Evolutionary conservation across 2,113 vertebrate species (phyloP).

Genomic region (Microcebus murinus): DNA sequence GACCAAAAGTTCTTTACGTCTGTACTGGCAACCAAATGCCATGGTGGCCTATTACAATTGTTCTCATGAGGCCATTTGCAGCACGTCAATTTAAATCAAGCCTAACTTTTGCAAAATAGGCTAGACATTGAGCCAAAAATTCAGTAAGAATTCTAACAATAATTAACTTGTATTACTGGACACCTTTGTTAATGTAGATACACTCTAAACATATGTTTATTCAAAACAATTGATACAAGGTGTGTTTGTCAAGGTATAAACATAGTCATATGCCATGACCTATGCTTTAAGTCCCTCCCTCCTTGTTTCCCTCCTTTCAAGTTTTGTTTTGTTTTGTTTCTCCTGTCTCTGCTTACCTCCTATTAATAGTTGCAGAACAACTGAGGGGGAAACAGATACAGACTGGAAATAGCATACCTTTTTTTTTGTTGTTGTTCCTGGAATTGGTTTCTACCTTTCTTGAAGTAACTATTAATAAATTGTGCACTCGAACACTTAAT

Average conservation of each 20-base stretch:
- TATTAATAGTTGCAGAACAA: background rate
- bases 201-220: slow-evolving; percentile 13
- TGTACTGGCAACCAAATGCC: background rate
- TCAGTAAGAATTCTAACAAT: slow-evolving; percentile 41
- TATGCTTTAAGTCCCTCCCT: background rate
- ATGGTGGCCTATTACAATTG: background rate
- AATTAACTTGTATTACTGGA: slow-evolving; percentile 57
- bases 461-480: background rate
- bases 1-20: background rate
- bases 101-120: slow-evolving; percentile 14
- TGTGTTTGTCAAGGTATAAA: slow-evolving; percentile 22
- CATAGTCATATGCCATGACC: background rate
- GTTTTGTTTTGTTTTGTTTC: background rate
- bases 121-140: slow-evolving; percentile 20
- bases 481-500: background rate
- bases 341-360: background rate
- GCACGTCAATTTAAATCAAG: background rate
- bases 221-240: slow-evolving; percentile 14
- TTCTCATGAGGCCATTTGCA: background rate
- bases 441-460: slow-evolving; percentile 35
- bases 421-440: background rate
- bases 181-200: background rate
- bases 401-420: background rate
- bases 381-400: background rate
- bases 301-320: background rate